Evolutionary conservation across 2,113 vertebrate genomes (phyloP).

Genomic region (Rousettus leschenaultii): DNA sequence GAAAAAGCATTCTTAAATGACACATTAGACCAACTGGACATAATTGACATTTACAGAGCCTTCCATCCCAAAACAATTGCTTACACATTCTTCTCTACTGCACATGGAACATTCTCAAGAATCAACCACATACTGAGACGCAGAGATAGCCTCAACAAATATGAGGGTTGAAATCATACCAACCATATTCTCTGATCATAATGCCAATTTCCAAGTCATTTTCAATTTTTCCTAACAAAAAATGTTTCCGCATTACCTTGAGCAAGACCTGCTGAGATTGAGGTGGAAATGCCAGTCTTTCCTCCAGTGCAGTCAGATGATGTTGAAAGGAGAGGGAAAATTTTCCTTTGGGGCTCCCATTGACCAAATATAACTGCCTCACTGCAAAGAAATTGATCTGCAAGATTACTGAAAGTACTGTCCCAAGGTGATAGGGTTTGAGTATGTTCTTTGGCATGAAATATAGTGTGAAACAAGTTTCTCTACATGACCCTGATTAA

Average conservation of each 20-base stretch:
- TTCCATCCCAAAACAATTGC: too few species aligned
- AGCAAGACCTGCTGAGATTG: neutral
- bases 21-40: too few species aligned
- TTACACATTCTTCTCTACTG: too few species aligned
- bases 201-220: neutral
- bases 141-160: too few species aligned
- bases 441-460: neutral
- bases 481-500: neutral
- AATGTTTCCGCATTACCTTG: neutral
- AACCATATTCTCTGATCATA: too few species aligned
- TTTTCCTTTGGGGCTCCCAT: neutral
- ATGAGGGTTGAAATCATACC: too few species aligned
- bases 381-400: neutral
- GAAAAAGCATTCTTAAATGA: too few species aligned
- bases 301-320: neutral
- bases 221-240: neutral
- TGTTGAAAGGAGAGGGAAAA: neutral
- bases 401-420: neutral
- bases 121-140: too few species aligned
- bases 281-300: neutral
- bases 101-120: too few species aligned
- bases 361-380: neutral
- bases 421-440: neutral
- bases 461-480: neutral
- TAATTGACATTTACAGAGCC: too few species aligned